A percentile compares a stretch with the other conserved stretches of the same genome.
Conservation (phyloP, 1,140 invertebrate species). For the Micrasema longulum region DNA sequence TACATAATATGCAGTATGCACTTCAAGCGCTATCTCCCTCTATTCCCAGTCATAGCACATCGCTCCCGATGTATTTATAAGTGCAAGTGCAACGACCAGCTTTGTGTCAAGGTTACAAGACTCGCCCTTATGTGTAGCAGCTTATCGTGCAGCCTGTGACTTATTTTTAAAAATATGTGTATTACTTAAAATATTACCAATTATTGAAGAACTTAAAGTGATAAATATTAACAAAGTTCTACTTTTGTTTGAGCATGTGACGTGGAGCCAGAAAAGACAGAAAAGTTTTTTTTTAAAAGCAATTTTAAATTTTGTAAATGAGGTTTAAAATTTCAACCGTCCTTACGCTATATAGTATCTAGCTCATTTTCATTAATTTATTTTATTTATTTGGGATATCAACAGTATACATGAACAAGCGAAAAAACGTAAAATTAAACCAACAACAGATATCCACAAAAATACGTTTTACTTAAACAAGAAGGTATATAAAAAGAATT, state of each 20-base stretch:
- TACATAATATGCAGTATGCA: slow-evolving; percentile 4
- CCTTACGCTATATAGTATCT: too few relatives aligned
- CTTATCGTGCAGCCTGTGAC: slow-evolving; percentile 10
- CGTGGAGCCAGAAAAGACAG: background rate
- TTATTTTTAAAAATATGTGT: background rate
- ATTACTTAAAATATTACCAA: background rate
- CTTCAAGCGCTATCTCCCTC: background rate
- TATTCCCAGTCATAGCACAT: slow-evolving; percentile 21
- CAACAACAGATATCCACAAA: too few relatives aligned
- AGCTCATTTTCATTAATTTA: too few relatives aligned
- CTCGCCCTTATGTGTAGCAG: background rate
- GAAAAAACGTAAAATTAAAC: too few relatives aligned
- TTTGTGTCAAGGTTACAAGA: slow-evolving; percentile 52
- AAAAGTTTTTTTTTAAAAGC: background rate
- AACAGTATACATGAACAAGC: too few relatives aligned
- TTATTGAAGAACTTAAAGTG: background rate
- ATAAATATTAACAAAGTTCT: background rate
- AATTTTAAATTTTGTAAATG: background rate
- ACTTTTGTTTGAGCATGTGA: background rate
- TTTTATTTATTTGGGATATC: too few relatives aligned
- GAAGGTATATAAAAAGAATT: too few relatives aligned
- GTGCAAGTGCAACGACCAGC: slow-evolving; percentile 54
- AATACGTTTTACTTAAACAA: too few relatives aligned
- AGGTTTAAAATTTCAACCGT: too few relatives aligned
- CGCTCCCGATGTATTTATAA: slow-evolving; percentile 49